Percentiles rank a stretch among this genome's conserved stretches.
These are phyloP conservation scores for Aphrophora alni DNA, from an alignment of 2,888 invertebrate species.

Conservation along the genomic window DNA sequence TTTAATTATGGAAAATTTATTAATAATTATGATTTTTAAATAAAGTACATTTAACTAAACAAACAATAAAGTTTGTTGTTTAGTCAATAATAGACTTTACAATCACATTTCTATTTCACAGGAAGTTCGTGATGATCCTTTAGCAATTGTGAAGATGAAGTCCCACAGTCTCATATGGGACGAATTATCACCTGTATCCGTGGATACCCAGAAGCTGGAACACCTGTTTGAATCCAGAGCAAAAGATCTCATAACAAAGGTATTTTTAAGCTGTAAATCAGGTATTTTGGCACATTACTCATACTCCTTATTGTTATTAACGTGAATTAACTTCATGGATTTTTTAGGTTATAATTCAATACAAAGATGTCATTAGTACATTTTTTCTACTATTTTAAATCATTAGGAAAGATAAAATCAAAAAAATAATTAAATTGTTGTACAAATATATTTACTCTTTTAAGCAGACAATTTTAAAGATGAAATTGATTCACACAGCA, in stretches of 20 bases:
- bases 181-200: slow-evolving; percentile 79
- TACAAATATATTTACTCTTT: too few relatives aligned
- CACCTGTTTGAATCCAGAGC: slow-evolving; percentile 96
- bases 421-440: too few relatives aligned
- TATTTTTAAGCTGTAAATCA: slow-evolving; percentile 57
- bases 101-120: too few relatives aligned
- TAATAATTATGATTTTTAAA: too few relatives aligned
- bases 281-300: not conserved
- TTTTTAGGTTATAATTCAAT: not conserved
- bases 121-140: slow-evolving; percentile 83
- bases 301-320: not conserved
- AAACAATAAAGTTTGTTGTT: too few relatives aligned
- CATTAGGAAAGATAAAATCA: too few relatives aligned
- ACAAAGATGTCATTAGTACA: not conserved
- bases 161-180: slow-evolving; percentile 81
- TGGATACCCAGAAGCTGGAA: slow-evolving; percentile 93
- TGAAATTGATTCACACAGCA: too few relatives aligned
- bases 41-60: too few relatives aligned
- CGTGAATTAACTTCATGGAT: not conserved
- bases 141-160: slow-evolving; percentile 64
- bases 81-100: too few relatives aligned
- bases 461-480: too few relatives aligned
- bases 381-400: too few relatives aligned
- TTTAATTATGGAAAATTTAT: too few relatives aligned
- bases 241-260: slow-evolving; percentile 94